These are phyloP conservation scores for Indri indri DNA, from an alignment of 2,113 vertebrate species.

Conservation along the genomic window DNA sequence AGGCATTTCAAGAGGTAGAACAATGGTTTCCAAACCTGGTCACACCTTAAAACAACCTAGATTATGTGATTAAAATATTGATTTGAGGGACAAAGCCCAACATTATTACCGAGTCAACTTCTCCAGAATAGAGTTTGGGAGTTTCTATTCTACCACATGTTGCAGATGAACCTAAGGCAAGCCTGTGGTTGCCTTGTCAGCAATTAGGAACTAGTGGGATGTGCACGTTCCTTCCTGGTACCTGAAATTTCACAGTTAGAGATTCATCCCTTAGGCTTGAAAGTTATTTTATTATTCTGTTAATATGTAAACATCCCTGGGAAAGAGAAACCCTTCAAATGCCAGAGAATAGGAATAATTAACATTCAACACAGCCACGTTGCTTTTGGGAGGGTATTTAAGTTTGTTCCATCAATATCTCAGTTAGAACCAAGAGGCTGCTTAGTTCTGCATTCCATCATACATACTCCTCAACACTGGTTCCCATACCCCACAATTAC, in stretches of 20 bases:
- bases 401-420: neutral
- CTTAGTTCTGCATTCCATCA: neutral
- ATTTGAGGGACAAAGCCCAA: neutral
- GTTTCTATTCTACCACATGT: neutral
- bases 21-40: neutral
- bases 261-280: neutral
- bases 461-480: neutral
- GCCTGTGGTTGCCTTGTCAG: neutral
- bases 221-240: neutral
- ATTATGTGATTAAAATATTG: neutral
- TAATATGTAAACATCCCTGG: neutral
- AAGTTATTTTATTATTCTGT: neutral
- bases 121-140: neutral
- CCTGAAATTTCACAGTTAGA: neutral
- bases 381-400: neutral
- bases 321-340: neutral
- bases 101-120: neutral
- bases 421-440: neutral
- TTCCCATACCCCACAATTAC: too few relatives aligned
- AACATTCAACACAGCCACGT: neutral
- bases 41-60: neutral
- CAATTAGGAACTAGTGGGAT: rapidly evolving
- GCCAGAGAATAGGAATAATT: neutral
- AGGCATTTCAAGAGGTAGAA: neutral
- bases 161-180: neutral